Evolutionary conservation across 2,888 invertebrate species (phyloP).

Genomic region (Drosophila borborema): DNA sequence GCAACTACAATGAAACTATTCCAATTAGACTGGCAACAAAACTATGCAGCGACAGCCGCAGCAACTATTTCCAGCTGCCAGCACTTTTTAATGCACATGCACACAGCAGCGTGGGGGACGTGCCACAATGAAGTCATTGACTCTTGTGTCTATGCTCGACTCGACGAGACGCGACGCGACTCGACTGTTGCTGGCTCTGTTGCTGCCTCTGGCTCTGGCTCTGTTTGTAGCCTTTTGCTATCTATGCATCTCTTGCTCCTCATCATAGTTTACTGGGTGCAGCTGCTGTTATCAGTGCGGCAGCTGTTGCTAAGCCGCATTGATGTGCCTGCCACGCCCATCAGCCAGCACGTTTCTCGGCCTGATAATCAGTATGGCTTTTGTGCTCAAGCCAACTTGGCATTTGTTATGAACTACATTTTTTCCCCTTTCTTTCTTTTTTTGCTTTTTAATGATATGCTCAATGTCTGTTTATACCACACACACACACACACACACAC

Average conservation of each 20-base stretch:
- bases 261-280: conserved; percentile 66
- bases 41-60: conserved; percentile 71
- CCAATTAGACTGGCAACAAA: conserved; percentile 71
- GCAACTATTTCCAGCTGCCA: conserved; percentile 72
- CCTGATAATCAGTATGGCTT: conserved; percentile 57
- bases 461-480: conserved; percentile 20
- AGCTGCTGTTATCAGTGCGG: conserved; percentile 60
- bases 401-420: conserved; percentile 62
- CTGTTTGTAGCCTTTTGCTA: conserved; percentile 14
- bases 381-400: conserved; percentile 67
- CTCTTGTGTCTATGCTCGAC: conserved; percentile 64
- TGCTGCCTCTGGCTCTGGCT: conserved; percentile 6
- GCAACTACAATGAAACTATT: conserved; percentile 71
- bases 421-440: neutral
- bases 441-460: conserved; percentile 19
- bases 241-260: conserved; percentile 49
- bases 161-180: neutral
- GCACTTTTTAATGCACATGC: conserved; percentile 73
- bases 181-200: conserved; percentile 4
- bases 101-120: conserved; percentile 22
- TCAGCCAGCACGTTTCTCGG: conserved; percentile 10
- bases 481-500: neutral
- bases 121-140: conserved; percentile 77
- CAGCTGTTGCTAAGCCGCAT: conserved; percentile 79
- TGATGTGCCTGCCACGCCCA: conserved; percentile 65